These are phyloP conservation scores for Zaprionus capensis DNA, from an alignment of 1,140 invertebrate genomes.

Conservation along the genomic window DNA sequence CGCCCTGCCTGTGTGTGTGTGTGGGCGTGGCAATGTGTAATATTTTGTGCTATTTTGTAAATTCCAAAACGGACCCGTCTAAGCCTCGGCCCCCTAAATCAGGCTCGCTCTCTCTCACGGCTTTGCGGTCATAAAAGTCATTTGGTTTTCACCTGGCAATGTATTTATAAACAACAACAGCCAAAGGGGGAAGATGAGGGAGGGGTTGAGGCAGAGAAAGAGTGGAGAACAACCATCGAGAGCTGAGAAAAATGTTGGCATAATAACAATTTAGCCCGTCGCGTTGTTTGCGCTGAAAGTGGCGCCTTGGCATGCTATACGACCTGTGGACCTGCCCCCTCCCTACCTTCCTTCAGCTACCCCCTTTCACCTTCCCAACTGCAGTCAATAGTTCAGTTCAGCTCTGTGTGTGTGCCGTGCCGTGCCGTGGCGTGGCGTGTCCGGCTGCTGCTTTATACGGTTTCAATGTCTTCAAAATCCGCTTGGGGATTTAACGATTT, in stretches of 20 bases:
- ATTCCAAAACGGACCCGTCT: conserved; percentile 29
- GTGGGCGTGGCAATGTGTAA: conserved; percentile 46
- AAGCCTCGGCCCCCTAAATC: neutral
- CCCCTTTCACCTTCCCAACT: neutral
- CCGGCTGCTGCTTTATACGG: conserved; percentile 27
- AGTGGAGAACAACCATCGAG: conserved; percentile 8
- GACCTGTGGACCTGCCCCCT: neutral
- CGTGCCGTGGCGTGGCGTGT: neutral
- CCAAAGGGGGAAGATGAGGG: neutral
- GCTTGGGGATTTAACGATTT: conserved; percentile 47
- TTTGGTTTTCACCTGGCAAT: conserved; percentile 64
- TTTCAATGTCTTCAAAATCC: conserved; percentile 52
- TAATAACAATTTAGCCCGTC: conserved; percentile 49
- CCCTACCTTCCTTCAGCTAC: neutral
- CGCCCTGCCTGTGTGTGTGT: neutral
- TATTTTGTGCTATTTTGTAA: conserved; percentile 56
- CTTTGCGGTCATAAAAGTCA: conserved; percentile 55
- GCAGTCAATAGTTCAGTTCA: conserved; percentile 1
- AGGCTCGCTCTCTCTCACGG: conserved; percentile 24
- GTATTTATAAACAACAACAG: conserved; percentile 52
- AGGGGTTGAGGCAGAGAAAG: neutral
- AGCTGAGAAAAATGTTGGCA: conserved; percentile 45
- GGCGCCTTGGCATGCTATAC: conserved; percentile 40
- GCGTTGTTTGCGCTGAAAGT: conserved; percentile 35
- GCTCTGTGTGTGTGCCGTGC: neutral